Evolutionary conservation across 2,888 invertebrate genomes (phyloP).

Genomic region (Callyntrura guangdongensis): DNA sequence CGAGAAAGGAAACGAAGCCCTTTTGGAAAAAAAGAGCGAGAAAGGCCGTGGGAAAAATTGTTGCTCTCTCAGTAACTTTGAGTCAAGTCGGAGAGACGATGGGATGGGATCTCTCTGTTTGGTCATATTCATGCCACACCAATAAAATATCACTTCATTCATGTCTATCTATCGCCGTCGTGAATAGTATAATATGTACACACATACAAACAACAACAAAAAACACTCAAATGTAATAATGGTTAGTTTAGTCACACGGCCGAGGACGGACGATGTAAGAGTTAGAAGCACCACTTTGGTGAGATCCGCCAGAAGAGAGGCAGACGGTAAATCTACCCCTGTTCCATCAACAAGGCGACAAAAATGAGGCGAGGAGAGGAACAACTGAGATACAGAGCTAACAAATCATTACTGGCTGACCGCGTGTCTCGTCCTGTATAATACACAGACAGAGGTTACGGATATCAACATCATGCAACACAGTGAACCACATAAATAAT

Average conservation of each 20-base stretch:
- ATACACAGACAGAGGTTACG: neutral
- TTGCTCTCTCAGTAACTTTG: constrained; percentile 46
- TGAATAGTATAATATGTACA: constrained; percentile 6
- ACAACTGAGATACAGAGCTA: neutral
- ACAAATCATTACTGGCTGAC: neutral
- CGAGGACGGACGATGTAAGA: too few species aligned
- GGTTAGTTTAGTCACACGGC: neutral
- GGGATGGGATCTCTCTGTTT: constrained; percentile 61
- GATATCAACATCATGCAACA: constrained; percentile 20
- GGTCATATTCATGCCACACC: constrained; percentile 32
- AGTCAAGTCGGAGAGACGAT: constrained; percentile 64
- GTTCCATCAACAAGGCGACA: neutral
- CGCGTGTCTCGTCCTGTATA: constrained; percentile 23
- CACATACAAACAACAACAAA: neutral
- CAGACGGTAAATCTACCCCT: constrained; percentile 34
- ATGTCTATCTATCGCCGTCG: neutral
- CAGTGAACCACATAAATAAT: constrained; percentile 11
- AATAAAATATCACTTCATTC: constrained; percentile 55
- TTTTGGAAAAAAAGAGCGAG: constrained; percentile 77
- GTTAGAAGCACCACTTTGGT: neutral
- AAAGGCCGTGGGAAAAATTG: constrained; percentile 83
- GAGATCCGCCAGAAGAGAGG: too few species aligned
- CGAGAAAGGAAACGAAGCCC: constrained; percentile 77
- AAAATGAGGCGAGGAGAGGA: too few species aligned
- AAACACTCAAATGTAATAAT: neutral